Percentiles rank a stretch among this genome's conserved stretches.
Evolutionary conservation across 2,888 invertebrate species (phyloP).

Genomic region (Protodeltote pygarga): DNA sequence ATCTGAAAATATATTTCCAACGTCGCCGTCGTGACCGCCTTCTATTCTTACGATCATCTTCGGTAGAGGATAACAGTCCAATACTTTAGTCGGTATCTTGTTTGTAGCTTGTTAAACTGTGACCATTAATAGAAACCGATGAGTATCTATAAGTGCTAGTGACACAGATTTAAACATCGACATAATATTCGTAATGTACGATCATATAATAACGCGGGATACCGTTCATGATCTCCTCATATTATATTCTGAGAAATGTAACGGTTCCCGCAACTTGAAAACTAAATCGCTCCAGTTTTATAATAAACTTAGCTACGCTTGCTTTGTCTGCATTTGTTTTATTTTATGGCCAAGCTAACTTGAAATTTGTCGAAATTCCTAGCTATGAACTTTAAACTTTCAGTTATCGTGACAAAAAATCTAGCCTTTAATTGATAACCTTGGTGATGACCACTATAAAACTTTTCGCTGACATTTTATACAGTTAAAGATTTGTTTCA

Average conservation of each 20-base stretch:
- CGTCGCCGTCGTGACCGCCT: slow-evolving; percentile 60
- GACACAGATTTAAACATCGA: slow-evolving; percentile 70
- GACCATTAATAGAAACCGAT: slow-evolving; percentile 69
- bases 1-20: slow-evolving; percentile 56
- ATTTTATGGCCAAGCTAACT: slow-evolving; percentile 67
- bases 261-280: slow-evolving; percentile 67
- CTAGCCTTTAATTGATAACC: slow-evolving; percentile 21
- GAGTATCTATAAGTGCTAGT: slow-evolving; percentile 69
- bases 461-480: slow-evolving; percentile 19
- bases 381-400: slow-evolving; percentile 46
- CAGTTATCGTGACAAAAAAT: slow-evolving; percentile 41
- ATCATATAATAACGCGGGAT: slow-evolving; percentile 61
- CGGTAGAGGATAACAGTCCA: slow-evolving; percentile 35
- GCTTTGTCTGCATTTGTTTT: slow-evolving; percentile 56
- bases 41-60: slow-evolving; percentile 49
- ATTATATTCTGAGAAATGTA: slow-evolving; percentile 74
- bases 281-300: slow-evolving; percentile 75
- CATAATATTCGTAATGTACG: slow-evolving; percentile 76
- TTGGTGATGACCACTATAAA: slow-evolving; percentile 14
- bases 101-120: slow-evolving; percentile 63
- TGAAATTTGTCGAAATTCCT: slow-evolving; percentile 67
- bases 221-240: slow-evolving; percentile 72
- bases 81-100: slow-evolving; percentile 47
- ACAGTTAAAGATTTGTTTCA: slow-evolving; percentile 23
- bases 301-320: slow-evolving; percentile 66